A percentile compares a stretch with the other conserved stretches of the same genome.
These are phyloP conservation scores for Mylabris phalerata DNA, from an alignment of 1,140 invertebrate species.

Conservation along the genomic window DNA sequence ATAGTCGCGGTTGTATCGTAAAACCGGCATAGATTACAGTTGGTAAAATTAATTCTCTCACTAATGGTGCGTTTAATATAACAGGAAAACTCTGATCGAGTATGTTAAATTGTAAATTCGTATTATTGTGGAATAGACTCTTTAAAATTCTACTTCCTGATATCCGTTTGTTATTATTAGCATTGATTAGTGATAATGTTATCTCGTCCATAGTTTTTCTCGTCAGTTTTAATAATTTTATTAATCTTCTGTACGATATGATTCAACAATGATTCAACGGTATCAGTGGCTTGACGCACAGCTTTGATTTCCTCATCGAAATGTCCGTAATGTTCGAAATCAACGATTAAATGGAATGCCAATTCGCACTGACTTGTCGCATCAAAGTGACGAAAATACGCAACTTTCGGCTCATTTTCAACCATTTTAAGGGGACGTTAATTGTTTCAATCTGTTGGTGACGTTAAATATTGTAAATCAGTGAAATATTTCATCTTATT, in stretches of 20 bases:
- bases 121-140: neutral
- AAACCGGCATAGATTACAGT: conserved; percentile 63
- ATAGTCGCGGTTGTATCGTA: conserved; percentile 63
- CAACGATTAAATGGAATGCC: conserved; percentile 15
- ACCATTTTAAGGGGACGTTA: neutral
- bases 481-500: too few species aligned
- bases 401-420: neutral
- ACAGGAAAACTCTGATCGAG: conserved; percentile 50
- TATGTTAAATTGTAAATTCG: conserved; percentile 4
- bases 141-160: neutral
- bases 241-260: conserved; percentile 21
- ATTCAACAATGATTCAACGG: conserved; percentile 10
- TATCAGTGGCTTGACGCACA: conserved; percentile 15
- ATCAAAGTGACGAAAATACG: conserved; percentile 16
- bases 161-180: too few species aligned
- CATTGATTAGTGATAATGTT: neutral
- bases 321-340: conserved; percentile 1
- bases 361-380: conserved; percentile 18
- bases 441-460: too few species aligned
- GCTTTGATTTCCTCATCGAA: conserved; percentile 22
- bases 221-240: conserved; percentile 13
- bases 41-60: conserved; percentile 58
- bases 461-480: too few species aligned
- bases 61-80: conserved; percentile 67
- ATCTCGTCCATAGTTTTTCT: neutral